Evolutionary conservation across 92 coral and sea anemone genomes (phyloP), one percentile per base, ranked within the genome.

Genomic region (Blastomussa wellsi): DNA sequence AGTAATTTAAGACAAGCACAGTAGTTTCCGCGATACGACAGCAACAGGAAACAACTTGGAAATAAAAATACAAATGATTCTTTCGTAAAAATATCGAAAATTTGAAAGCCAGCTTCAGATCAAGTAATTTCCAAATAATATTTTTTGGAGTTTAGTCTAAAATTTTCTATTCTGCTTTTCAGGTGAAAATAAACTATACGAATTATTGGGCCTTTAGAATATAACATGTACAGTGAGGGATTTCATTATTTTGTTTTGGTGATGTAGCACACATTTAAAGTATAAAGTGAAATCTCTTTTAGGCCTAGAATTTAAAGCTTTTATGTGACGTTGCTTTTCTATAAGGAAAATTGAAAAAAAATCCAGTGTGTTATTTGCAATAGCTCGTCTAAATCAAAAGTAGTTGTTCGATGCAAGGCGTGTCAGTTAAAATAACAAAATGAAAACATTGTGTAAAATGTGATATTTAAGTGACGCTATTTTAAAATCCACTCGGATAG

Each of bases 1-100:
- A 13, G 72, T 37, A 37, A 79, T 60, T 79, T n/a, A 37, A 38
- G 62, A 32, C 66, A 26, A 49, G 41, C 69, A 13, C 42, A 12
- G 53, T 22, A 12, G 82, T 62, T 79, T 79, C 82, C 82, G 72
- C 38, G 53, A 79, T 35, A 19, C 67, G 42, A 32, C 51, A 14
- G 52, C 29, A 10, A 38, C 82, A 79, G 82, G 82, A 79, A 79
- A 62, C 78, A 29, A 38, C 51, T 60, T 39, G 6, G n/a, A 60
- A 60, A 79, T 38, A 39, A 32, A 79, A 76, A 79, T 59, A 60
- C 29, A 37, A 79, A 49, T 24, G 26, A 28, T 29, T 60, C 33
- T 36, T n/a, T 57, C 8, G 24, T 52, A 57, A 59, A 57, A 78
- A 14, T 44, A 26, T n/a, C 79, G 33, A 62, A 28, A 12, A 62